Evolutionary conservation across 2,888 invertebrate genomes (phyloP).

Genomic region (Agonopterix arenella): DNA sequence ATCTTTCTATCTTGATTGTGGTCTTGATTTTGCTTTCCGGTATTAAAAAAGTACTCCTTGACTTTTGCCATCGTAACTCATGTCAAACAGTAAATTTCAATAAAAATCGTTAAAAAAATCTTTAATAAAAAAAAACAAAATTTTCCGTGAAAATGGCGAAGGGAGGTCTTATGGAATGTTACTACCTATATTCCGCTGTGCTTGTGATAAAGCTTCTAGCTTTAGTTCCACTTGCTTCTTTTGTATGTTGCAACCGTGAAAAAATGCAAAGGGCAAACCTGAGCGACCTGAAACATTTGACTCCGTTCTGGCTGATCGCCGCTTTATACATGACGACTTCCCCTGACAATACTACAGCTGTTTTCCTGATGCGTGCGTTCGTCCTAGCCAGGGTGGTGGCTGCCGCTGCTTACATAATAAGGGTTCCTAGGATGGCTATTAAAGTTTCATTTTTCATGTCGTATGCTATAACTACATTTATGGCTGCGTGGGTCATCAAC

Average conservation of each 20-base stretch:
- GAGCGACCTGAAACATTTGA: conserved; percentile 43
- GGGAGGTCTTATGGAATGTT: conserved; percentile 16
- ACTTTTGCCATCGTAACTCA: not conserved
- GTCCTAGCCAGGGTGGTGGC: conserved; percentile 29
- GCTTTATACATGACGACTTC: conserved; percentile 40
- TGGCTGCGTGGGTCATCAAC: conserved; percentile 35
- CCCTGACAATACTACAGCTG: conserved; percentile 25
- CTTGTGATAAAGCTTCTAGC: conserved; percentile 24
- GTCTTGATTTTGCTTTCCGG: too few species aligned
- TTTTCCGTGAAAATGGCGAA: too few species aligned
- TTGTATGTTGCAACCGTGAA: conserved; percentile 24
- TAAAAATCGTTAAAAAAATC: too few species aligned
- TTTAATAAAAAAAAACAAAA: not conserved
- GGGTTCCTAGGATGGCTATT: conserved; percentile 20
- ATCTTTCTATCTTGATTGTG: not conserved
- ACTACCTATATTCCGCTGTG: conserved; percentile 21
- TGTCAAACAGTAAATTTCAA: not conserved
- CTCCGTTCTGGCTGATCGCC: conserved; percentile 49
- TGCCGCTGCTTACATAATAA: conserved; percentile 27
- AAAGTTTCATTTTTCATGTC: conserved; percentile 36
- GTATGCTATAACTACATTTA: conserved; percentile 33
- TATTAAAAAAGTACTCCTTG: too few species aligned
- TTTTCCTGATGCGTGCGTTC: conserved; percentile 28
- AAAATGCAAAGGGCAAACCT: conserved; percentile 36
- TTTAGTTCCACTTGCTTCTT: conserved; percentile 27